phyloP scores from a whole-genome alignment of 2,888 invertebrate genomes.

The Clanis bilineata region DNA sequence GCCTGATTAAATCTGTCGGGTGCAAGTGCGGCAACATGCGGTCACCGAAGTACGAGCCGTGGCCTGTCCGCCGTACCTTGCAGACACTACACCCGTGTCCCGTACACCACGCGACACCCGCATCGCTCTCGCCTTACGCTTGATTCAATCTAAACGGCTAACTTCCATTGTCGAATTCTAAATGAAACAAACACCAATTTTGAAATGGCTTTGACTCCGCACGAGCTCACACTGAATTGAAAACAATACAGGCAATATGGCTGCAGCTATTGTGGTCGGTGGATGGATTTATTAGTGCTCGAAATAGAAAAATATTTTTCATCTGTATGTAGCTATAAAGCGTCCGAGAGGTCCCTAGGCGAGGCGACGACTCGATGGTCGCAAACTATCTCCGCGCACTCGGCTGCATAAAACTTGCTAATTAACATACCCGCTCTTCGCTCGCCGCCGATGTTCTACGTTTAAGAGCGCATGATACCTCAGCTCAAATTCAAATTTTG shows the following conservation, averaged over 20 bases:
- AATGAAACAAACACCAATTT: conserved; percentile 9
- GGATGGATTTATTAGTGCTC: conserved; percentile 14
- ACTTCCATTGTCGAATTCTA: conserved; percentile 8
- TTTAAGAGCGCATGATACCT: no score
- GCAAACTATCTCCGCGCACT: conserved; percentile 40
- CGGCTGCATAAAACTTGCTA: conserved; percentile 51
- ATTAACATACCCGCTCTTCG: conserved; percentile 49
- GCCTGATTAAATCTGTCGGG: conserved; percentile 62
- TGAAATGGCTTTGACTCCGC: conserved; percentile 8
- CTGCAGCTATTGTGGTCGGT: conserved; percentile 14
- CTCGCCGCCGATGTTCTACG: conserved; percentile 33
- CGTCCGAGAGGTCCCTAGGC: conserved; percentile 28
- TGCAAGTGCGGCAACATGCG: conserved; percentile 48
- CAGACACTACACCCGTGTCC: conserved; percentile 22
- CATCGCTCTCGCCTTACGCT: conserved; percentile 15
- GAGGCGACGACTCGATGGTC: conserved; percentile 24
- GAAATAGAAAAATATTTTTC: conserved; percentile 34
- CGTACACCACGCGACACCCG: neutral
- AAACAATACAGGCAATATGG: conserved; percentile 13
- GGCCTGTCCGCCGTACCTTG: neutral
- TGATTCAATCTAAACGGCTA: conserved; percentile 15
- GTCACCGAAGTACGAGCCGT: conserved; percentile 37
- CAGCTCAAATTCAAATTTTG: no score
- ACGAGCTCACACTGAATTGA: conserved; percentile 3
- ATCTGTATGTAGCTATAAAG: conserved; percentile 38